Percentiles rank a stretch among this genome's conserved stretches.
Conservation (phyloP, 1,140 invertebrate genomes). For the Lineus longissimus region DNA sequence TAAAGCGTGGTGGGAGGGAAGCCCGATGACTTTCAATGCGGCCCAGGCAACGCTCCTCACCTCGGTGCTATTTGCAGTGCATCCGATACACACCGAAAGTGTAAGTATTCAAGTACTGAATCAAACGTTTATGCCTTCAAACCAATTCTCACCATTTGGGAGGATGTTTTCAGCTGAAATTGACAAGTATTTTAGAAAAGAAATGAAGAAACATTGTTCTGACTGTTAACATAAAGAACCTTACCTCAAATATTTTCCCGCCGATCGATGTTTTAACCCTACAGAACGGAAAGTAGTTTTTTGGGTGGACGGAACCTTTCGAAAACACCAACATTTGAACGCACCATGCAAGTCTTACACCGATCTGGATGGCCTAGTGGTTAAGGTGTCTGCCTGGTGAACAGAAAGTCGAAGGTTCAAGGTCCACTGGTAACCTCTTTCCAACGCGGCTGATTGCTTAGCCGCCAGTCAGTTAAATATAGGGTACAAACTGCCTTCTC, state of each 20-base stretch:
- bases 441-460: no score
- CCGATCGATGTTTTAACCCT: not conserved
- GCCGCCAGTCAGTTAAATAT: no score
- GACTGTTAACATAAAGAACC: not conserved
- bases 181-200: not conserved
- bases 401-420: no score
- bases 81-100: conserved; percentile 93
- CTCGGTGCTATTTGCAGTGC: conserved; percentile 78
- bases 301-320: no score
- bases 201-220: not conserved
- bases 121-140: not conserved
- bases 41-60: conserved; percentile 60
- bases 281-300: not conserved
- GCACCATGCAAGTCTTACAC: no score
- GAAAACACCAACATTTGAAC: no score
- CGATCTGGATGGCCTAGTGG: no score
- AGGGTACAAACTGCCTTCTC: no score
- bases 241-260: not conserved
- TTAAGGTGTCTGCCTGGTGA: no score
- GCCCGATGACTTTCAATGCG: conserved; percentile 19
- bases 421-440: no score
- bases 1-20: conserved; percentile 14
- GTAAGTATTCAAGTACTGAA: conserved; percentile 65
- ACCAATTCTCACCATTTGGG: not conserved
- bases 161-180: not conserved